A percentile compares a stretch with the other conserved stretches of the same genome.
phyloP scores from a whole-genome alignment of 2,888 invertebrate species.

The Esperia sulphurella region DNA sequence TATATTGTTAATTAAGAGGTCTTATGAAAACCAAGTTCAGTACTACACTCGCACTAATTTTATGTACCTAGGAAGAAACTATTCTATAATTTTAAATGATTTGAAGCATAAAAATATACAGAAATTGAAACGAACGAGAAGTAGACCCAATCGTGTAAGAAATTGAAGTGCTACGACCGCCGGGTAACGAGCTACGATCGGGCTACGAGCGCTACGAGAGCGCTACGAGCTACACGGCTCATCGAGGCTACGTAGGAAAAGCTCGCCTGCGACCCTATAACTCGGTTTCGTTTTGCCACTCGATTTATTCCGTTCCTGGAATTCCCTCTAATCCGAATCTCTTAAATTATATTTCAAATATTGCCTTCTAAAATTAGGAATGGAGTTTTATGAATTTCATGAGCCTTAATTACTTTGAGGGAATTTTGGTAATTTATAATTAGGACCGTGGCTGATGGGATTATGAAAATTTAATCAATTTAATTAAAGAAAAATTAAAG shows the following conservation, averaged over 20 bases:
- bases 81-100: neutral
- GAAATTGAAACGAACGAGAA: slow-evolving; percentile 22
- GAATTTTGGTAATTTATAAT: neutral
- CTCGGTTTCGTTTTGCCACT: slow-evolving; percentile 43
- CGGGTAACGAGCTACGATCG: slow-evolving; percentile 39
- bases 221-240: slow-evolving; percentile 31
- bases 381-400: neutral
- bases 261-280: slow-evolving; percentile 21
- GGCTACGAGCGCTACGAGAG: slow-evolving; percentile 22
- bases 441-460: neutral
- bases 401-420: neutral
- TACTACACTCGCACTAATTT: no score
- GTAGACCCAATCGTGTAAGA: slow-evolving; percentile 40
- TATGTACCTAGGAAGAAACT: no score
- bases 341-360: slow-evolving; percentile 27
- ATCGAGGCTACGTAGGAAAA: slow-evolving; percentile 13
- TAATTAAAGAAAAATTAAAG: neutral
- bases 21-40: no score
- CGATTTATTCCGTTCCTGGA: slow-evolving; percentile 42
- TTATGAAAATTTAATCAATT: slow-evolving; percentile 1
- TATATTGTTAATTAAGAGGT: no score
- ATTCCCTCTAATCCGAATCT: slow-evolving; percentile 27
- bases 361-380: slow-evolving; percentile 16
- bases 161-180: slow-evolving; percentile 47
- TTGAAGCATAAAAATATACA: neutral